Percentiles rank a stretch among this genome's conserved stretches.
Conservation (phyloP, 1,140 invertebrate genomes). For the Elymnias hypermnestra region DNA sequence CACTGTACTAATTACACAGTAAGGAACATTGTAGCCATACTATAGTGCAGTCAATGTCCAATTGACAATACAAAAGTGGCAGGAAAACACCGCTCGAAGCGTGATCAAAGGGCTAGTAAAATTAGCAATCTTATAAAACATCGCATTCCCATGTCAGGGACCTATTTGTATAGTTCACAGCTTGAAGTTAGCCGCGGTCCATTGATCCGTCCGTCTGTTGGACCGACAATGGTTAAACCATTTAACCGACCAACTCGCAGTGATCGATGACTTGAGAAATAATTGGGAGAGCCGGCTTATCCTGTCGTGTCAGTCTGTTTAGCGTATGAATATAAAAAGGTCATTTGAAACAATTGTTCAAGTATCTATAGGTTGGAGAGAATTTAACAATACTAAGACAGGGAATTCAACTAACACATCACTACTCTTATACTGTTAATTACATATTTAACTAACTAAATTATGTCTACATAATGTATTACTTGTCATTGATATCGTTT, state of each 20-base stretch:
- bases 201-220: conserved; percentile 52
- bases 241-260: conserved; percentile 24
- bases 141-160: conserved; percentile 28
- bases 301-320: not conserved
- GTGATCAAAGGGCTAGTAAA: conserved; percentile 24
- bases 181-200: conserved; percentile 43
- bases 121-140: conserved; percentile 27
- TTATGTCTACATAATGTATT: too few species aligned
- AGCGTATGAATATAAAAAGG: not conserved
- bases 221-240: conserved; percentile 41
- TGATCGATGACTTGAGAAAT: conserved; percentile 45
- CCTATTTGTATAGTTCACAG: conserved; percentile 59
- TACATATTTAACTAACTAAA: too few species aligned
- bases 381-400: too few species aligned
- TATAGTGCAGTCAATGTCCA: too few species aligned
- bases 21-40: too few species aligned
- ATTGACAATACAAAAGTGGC: conserved; percentile 17
- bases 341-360: too few species aligned
- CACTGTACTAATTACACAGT: too few species aligned
- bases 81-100: conserved; percentile 8
- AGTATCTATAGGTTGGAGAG: too few species aligned
- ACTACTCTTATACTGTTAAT: too few species aligned
- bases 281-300: conserved; percentile 26
- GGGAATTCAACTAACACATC: too few species aligned
- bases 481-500: too few species aligned